These are phyloP conservation scores for Schizopygopsis pylzovi DNA, from an alignment of 2,797 vertebrate species.

Conservation along the genomic window DNA sequence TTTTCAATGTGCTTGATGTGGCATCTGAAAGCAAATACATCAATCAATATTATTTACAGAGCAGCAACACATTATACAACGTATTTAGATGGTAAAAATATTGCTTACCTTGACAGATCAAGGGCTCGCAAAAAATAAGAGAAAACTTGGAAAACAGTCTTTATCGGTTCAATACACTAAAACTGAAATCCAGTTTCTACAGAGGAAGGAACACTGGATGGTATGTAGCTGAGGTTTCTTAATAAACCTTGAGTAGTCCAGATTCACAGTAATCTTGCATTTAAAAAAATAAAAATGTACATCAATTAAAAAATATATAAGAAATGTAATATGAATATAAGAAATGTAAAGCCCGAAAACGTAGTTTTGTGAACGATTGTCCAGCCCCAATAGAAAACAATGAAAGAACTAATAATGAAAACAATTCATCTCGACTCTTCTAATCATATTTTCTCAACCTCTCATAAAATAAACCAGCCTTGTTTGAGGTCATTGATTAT, in stretches of 20 bases:
- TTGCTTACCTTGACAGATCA: conserved; percentile 30
- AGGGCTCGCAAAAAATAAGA: conserved; percentile 7
- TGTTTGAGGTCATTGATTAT: background rate
- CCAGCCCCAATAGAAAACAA: background rate
- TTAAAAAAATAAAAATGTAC: background rate
- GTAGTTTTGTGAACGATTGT: background rate
- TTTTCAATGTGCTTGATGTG: conserved; percentile 74
- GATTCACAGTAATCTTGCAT: background rate
- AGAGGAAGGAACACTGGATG: background rate
- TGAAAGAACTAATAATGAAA: background rate
- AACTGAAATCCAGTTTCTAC: conserved; percentile 41
- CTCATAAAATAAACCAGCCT: background rate
- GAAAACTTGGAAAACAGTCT: background rate
- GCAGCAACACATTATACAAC: background rate
- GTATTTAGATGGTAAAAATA: background rate
- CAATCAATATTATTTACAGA: background rate
- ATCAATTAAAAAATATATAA: background rate
- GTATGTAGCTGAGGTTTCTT: conserved; percentile 18
- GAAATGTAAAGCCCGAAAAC: background rate
- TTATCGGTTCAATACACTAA: conserved; percentile 24
- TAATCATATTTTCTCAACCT: background rate
- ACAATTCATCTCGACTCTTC: background rate
- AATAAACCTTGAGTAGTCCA: background rate
- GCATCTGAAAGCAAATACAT: conserved; percentile 44
- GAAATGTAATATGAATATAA: too few relatives aligned